Evolutionary conservation across 2,113 vertebrate genomes (phyloP), one percentile per base, ranked within the genome.

Genomic region (Promerops cafer): DNA sequence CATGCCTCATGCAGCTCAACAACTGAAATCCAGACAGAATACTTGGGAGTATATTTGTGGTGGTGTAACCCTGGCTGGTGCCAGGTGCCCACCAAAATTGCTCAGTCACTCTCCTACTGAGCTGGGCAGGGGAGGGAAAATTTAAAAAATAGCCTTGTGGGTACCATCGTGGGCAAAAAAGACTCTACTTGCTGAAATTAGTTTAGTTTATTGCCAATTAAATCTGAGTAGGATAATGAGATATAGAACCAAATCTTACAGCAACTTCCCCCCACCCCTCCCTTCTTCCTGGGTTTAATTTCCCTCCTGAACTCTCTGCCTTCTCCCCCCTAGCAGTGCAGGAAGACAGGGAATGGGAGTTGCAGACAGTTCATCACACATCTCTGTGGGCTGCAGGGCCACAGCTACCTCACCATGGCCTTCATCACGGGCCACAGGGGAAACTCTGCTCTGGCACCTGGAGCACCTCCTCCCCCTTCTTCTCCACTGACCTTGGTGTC

Each of bases 341-440:
- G 56, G 24, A 54, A 27, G 31, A 33, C 47, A 61, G 28, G 24
- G 35, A 57, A 31, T n/a, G 37, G 12, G 10, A 3, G 5, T 20
- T 76, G 49, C 12, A 39, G 50, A 21, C 15, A 70, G 21, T 35
- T 57, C 21, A 57, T 57, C 33, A 57, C 31, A 21, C 4, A 33
- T 23, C 13, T 65, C 56, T 24, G 16, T 31, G 49, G 47, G 44
- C 37, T 87, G 33, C 33, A 82, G 44, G 40, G 14, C 9, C 39
- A 61, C 20, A 60, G n/a, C n/a, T 68, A 1, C 21, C 21, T 54
- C 47, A 61, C 31, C 14, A 33, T 16, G 4, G 47, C 54, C 70
- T 76, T 47, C 40, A 31, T 24, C 42, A 35, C 0, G 0, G 49
- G 17, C 40, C 3, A 4, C 18, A 40, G n/a, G 11, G 20, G 16